Evolutionary conservation across 2,113 vertebrate species (phyloP).

Genomic region (Periophthalmus modestus): DNA sequence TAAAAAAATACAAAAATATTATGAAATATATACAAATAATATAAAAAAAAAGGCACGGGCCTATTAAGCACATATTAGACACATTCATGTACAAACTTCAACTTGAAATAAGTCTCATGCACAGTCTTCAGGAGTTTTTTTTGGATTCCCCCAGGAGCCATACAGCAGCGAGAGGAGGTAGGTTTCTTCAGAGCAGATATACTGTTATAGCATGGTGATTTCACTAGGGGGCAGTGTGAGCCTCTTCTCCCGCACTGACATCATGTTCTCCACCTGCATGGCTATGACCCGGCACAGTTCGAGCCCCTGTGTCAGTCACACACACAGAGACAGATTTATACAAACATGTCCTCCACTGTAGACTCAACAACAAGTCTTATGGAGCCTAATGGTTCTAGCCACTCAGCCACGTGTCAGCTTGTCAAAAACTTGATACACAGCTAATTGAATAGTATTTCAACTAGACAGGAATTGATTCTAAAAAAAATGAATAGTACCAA

Average conservation of each 20-base stretch:
- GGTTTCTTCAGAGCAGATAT: not conserved
- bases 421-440: no score
- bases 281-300: conserved; percentile 94
- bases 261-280: conserved; percentile 89
- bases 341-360: no score
- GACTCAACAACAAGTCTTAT: no score
- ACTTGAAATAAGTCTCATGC: not conserved
- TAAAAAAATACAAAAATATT: conserved; percentile 42
- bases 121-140: not conserved
- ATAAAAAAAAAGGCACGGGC: conserved; percentile 26
- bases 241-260: conserved; percentile 86
- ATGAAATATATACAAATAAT: conserved; percentile 37
- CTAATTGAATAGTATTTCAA: no score
- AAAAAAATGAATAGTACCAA: no score
- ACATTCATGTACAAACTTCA: conserved; percentile 14
- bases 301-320: conserved; percentile 80
- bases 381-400: no score
- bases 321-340: not conserved
- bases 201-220: conserved; percentile 90
- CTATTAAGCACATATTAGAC: conserved; percentile 22
- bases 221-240: conserved; percentile 92
- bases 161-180: conserved; percentile 32
- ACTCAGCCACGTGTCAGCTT: no score
- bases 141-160: not conserved
- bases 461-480: no score